These are phyloP conservation scores for Hydropsyche betteni DNA, from an alignment of 2,888 invertebrate genomes.

Conservation along the genomic window DNA sequence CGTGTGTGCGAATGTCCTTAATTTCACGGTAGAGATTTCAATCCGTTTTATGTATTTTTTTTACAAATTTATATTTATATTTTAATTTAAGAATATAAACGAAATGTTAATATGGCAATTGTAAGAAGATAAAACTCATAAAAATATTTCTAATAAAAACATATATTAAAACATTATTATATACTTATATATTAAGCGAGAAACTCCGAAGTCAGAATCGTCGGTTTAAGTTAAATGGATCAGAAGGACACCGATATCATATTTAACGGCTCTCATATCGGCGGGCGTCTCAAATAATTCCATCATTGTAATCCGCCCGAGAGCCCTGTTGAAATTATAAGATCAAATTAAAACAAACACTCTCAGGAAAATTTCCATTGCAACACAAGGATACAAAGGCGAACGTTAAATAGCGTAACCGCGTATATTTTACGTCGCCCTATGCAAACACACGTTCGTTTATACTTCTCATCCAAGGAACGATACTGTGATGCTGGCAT, in stretches of 20 bases:
- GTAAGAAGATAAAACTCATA: no score
- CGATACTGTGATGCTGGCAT: slow-evolving; percentile 15
- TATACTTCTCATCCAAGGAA: not conserved
- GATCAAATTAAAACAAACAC: no score
- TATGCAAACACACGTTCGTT: not conserved
- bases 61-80: no score
- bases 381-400: no score
- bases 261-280: slow-evolving; percentile 24
- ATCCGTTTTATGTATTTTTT: slow-evolving; percentile 13
- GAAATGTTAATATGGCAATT: no score
- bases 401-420: not conserved
- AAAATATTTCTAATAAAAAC: no score
- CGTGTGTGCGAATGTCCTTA: not conserved
- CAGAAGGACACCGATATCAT: slow-evolving; percentile 27
- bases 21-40: slow-evolving; percentile 35
- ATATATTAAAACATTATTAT: not conserved
- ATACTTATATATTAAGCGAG: not conserved
- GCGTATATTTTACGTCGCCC: slow-evolving; percentile 15
- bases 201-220: no score
- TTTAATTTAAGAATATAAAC: no score
- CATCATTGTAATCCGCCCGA: not conserved
- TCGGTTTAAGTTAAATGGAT: slow-evolving; percentile 34
- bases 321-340: no score
- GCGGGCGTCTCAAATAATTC: not conserved
- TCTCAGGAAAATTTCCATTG: no score